Base-by-base conservation (phyloP, 2,113 vertebrate species). In the Pedetes capensis region DNA sequence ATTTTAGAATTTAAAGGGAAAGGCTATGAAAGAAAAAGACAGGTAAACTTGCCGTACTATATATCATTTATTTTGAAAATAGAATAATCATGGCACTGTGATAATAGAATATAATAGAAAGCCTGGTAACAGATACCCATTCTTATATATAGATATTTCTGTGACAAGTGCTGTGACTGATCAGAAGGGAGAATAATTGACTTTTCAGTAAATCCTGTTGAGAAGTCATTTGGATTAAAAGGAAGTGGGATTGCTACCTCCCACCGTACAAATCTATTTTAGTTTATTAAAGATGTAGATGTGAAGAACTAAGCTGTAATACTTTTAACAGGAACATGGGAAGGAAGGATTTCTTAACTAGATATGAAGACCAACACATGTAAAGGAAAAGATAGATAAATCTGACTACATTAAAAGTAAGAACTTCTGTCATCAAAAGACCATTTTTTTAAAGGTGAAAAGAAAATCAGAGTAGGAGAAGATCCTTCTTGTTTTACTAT, bases 321-420 rank as follows among this genome's bases (percentile, higher is more conserved):
- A 6, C 39, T 88, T 78, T 95, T 91, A 51, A 83, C 37, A 93
- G 84, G 59, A 57, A n/a, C 20, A 47, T 42, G 55, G 64, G 44
- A 17, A 51, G 37, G 49, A 61, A 88, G 72, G 83, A 74, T 84
- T 92, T 80, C 55, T 88, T 42, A 92, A 69, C 34, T 63, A 78
- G 44, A 61, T 32, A 69, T 20, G 22, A 32, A 72, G 80, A 55
- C 13, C 42, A 9, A 68, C 84, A 89, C 47, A 44, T 88, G 6
- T n/a, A 93, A 93, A 89, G 47, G 44, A 69, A 85, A 85, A 39
- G n/a, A n/a, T n/a, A n/a, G n/a, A n/a, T n/a, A n/a, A n/a, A n/a
- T n/a, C n/a, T n/a, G n/a, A n/a, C n/a, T 79, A 32, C 37, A 87
- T 49, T 92, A 89, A 95, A 75, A 89, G n/a, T 96, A 91, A 96